These are phyloP conservation scores for Tretioscincus oriximinensis DNA, from an alignment of 2,113 vertebrate genomes.

Conservation along the genomic window DNA sequence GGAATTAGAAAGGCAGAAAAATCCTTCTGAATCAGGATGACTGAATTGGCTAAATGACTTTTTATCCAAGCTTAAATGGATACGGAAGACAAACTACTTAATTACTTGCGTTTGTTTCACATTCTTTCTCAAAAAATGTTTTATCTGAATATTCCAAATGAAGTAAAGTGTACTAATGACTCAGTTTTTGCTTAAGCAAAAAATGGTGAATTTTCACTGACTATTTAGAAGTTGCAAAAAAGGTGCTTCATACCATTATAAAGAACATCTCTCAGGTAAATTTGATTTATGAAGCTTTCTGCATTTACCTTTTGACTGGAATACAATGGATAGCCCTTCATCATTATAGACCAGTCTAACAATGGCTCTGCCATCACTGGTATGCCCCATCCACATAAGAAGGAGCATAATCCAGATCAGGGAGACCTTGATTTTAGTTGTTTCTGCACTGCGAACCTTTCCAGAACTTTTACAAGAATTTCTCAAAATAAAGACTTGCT, in stretches of 20 bases:
- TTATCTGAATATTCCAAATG: conserved; percentile 1
- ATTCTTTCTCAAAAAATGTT: neutral
- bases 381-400: no score
- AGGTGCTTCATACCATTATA: neutral
- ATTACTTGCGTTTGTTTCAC: neutral
- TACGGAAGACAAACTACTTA: neutral
- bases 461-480: no score
- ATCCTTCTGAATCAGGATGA: conserved; percentile 7
- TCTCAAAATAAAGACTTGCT: no score
- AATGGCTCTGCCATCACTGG: no score
- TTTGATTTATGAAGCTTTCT: no score
- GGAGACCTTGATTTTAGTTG: no score
- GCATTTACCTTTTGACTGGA: no score
- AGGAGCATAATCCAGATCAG: no score
- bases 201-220: neutral
- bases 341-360: no score
- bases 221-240: neutral
- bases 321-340: no score
- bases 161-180: neutral
- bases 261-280: neutral
- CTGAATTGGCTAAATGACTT: conserved; percentile 36
- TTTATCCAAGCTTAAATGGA: conserved; percentile 19
- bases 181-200: neutral
- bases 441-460: no score
- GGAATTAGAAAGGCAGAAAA: conserved; percentile 12